Base-by-base conservation (phyloP, 2,797 vertebrate genomes). In the Anguilla megastoma region DNA sequence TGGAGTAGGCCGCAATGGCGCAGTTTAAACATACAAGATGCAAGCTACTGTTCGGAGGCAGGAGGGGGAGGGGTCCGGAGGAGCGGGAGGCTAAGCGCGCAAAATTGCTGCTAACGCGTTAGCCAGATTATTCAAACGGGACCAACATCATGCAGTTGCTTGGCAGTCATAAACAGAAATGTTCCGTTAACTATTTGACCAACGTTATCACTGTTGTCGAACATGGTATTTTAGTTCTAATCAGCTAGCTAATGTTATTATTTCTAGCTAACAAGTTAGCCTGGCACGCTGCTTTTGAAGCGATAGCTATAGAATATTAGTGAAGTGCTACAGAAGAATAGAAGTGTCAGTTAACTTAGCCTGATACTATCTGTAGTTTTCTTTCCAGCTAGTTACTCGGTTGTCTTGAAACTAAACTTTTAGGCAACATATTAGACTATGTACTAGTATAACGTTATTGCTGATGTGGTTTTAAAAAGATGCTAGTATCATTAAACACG, bases 1-100 rank as follows among this genome's bases (percentile, higher is more conserved):
- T 93, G 95, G 95, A 91, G 87, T 96, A 98, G 97, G 98, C 98
- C 97, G 97, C 97, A 98, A 96, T 99, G 98, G 98, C 98, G 98
- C 97, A 99, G 97, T 97, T 97, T 36, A 90, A 93, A 91, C 93
- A 27, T 90, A 79, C 85, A 83, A 87, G 88, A 80, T 84, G 80
- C 71, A 18, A 79, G 89, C 76, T 88, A 84, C 52, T 52, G 91
- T 89, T 88, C 74, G 85, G 87, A 86, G 87, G 27, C 89, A 1
- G 85, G 89, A 14, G 63, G 92, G 94, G 66, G 84, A 63, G 85
- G 56, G 82, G 87, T 58, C 6, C 63, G 33, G 36, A 27, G 74
- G 88, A 86, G 88, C 84, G 88, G 88, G 71, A 88, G 82, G 41
- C 36, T n/a, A 48, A 36, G 60, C 60, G 45, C 87, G 52, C 45